These are phyloP conservation scores for Tolmerus cingulatus DNA, from an alignment of 2,888 invertebrate species.

Conservation along the genomic window DNA sequence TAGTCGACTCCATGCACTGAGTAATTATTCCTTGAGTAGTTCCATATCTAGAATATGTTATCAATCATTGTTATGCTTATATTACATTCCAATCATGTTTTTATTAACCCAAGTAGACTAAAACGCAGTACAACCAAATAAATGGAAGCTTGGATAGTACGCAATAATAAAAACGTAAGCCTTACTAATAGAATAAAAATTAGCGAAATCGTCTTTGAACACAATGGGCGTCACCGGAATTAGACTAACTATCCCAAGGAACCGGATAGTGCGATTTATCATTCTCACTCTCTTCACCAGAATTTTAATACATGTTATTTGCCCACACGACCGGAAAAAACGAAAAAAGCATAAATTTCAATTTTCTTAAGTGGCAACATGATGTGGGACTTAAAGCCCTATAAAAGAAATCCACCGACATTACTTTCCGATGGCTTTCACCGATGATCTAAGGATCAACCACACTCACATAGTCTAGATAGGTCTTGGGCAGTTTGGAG, in stretches of 20 bases:
- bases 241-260: neutral
- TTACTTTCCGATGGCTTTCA: neutral
- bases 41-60: too few relatives aligned
- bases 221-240: neutral
- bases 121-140: too few relatives aligned
- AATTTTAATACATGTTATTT: neutral
- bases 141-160: too few relatives aligned
- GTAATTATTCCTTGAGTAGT: too few relatives aligned
- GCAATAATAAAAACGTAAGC: too few relatives aligned
- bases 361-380: neutral
- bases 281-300: neutral
- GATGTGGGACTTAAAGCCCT: neutral
- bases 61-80: too few relatives aligned
- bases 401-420: conserved; percentile 5
- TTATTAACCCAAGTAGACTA: too few relatives aligned
- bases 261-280: neutral
- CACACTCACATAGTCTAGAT: neutral
- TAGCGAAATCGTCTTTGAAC: neutral
- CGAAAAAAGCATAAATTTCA: conserved; percentile 6
- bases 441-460: neutral
- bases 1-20: too few relatives aligned
- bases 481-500: neutral
- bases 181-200: too few relatives aligned
- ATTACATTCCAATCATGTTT: too few relatives aligned
- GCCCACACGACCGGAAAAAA: neutral